A percentile compares a stretch with the other conserved stretches of the same genome.
phyloP scores from a whole-genome alignment of 2,888 invertebrate genomes.

The Lypha dubia region DNA sequence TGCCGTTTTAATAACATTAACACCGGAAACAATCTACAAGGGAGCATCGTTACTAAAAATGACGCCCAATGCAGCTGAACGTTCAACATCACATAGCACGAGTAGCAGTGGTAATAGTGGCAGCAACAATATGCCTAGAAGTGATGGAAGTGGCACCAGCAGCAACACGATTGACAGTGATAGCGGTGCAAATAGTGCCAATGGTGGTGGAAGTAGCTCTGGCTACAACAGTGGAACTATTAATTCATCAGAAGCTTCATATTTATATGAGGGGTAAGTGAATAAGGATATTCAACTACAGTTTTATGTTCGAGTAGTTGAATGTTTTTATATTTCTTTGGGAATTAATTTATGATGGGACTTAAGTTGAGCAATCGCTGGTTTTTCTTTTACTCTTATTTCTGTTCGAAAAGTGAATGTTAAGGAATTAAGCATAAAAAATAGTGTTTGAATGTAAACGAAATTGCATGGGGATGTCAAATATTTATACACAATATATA shows the following conservation, averaged over 20 bases:
- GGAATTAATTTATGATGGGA: conserved; percentile 41
- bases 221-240: conserved; percentile 68
- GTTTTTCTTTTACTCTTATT: not conserved
- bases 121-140: conserved; percentile 40
- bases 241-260: conserved; percentile 76
- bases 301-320: not conserved
- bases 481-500: not conserved
- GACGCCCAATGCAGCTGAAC: conserved; percentile 76
- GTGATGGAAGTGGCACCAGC: conserved; percentile 65
- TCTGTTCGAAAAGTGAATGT: conserved; percentile 6
- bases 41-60: conserved; percentile 82
- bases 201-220: conserved; percentile 55
- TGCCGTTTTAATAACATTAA: conserved; percentile 83
- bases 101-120: conserved; percentile 54
- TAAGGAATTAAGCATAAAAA: conserved; percentile 23
- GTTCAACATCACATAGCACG: conserved; percentile 63
- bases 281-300: not conserved
- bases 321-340: conserved; percentile 16
- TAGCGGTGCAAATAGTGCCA: conserved; percentile 51
- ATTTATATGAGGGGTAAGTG: conserved; percentile 81
- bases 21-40: conserved; percentile 83
- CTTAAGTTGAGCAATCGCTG: conserved; percentile 47
- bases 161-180: conserved; percentile 66
- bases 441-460: conserved; percentile 36
- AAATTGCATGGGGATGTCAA: conserved; percentile 1